Base-by-base conservation (phyloP, 2,113 vertebrate genomes). In the Poecile atricapillus region DNA sequence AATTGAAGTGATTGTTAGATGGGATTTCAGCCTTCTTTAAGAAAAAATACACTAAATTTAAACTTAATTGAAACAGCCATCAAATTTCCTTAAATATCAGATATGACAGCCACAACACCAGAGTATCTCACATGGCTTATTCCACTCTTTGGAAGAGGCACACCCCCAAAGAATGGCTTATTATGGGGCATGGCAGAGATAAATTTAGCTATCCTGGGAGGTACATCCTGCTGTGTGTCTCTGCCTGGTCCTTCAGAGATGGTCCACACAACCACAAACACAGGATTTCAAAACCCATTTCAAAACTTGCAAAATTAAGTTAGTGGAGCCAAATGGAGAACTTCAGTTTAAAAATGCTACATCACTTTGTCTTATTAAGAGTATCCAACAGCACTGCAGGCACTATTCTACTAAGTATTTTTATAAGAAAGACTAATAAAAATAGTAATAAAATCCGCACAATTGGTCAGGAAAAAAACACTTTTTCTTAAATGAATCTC, bases 401-500 rank as follows among this genome's bases (percentile, higher is more conserved):
- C 8, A 28, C 68, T 77, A 9, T 55, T 77, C 58, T 50, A 82
- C 0, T 31, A 65, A 53, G 11, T 31, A 11, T 2, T 86, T 88
- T 65, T 50, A 28, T 30, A 69, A 85, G 22, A 37, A 63, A 24
- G 43, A 75, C 27, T 50, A 87, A 81, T 2, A 73, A 18, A 19
- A 59, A 10, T 31, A 80, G 9, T 39, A 39, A 59, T 10, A 94
- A 88, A 96, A 89, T 33, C 37, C 22, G 47, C 15, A 44, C 4
- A 60, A 73, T 0, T 37, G 21, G 7, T 33, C 62, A 9, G 28
- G 12, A 8, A 62, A 80, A 83, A 52, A 2, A 0, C 1, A 7
- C 13, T 30, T 37, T 59, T 89, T 55, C 2, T 8, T 62, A 37
- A 84, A 46, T 19, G 69, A 39, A 19, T 15, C 17, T 46, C 14